Base-by-base conservation (phyloP, 2,888 invertebrate genomes). In the Amphipyra berbera region DNA sequence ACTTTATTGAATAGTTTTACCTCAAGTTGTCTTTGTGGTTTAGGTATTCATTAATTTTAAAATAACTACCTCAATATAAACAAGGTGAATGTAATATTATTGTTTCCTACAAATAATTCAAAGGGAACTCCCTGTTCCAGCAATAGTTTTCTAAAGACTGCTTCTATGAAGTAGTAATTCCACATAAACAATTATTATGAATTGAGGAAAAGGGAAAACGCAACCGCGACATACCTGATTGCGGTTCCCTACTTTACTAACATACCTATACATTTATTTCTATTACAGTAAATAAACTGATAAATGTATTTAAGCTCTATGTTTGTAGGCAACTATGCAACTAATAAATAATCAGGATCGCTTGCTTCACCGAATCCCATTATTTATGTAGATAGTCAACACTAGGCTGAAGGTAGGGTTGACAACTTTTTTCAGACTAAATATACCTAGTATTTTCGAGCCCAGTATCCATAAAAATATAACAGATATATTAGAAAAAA, bases 171-270 rank as follows among this genome's bases (percentile, higher is more conserved):
- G 6, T 9, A 42, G 21, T 12, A 30, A 58, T 58, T 53, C 45
- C 13, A 42, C 9, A 6, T 46, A 53, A 12, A 46, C n/a, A 15
- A 7, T 4, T 5, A 30, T 30, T 46, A 27, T 15, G 2, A 15
- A 45, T 53, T 75, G 41, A 70, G 73, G 70, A 71, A 70, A 76
- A 71, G 33, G 10, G 27, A 41, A 8, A 61, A 21, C 2, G 9
- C 35, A 8, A 47, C 40, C 14, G 45, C 7, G 6, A 59, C 35
- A 14, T 41, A 38, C 14, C 35, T 55, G 8, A 37, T n/a, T 55
- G 4, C 33, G 10, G 15, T 13, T 12, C 8, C 15, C 6, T 15
- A 42, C 13, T 0, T 4, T 14, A 35, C 47, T 15, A 6, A 15
- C 9, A 13, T 37, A 15, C 0, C 2, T 13, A 40, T n/a, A n/a